Evolutionary conservation across 2,797 vertebrate species (phyloP).

Genomic region (Danionella dracula): DNA sequence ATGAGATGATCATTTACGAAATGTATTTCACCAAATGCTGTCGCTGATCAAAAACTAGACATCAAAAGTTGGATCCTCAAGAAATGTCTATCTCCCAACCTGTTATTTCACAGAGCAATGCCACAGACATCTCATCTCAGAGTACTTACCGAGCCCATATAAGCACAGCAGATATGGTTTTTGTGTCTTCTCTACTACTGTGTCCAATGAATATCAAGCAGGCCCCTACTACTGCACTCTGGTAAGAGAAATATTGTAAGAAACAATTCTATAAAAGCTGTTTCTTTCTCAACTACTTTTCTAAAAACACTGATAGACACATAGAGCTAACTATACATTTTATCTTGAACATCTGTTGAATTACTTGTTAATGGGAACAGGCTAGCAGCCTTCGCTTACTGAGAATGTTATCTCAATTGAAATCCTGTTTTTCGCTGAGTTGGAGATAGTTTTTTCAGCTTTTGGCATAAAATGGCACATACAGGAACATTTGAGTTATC

Average conservation of each 20-base stretch:
- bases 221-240: conserved; percentile 1
- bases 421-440: too few relatives aligned
- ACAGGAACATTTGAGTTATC: too few relatives aligned
- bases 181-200: conserved; percentile 9
- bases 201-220: conserved; percentile 31
- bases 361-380: too few relatives aligned
- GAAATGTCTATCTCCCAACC: neutral
- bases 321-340: too few relatives aligned
- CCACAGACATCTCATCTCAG: conserved; percentile 18
- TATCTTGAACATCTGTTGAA: too few relatives aligned
- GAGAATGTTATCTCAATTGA: too few relatives aligned
- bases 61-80: neutral
- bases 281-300: neutral
- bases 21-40: too few relatives aligned
- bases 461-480: too few relatives aligned
- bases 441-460: too few relatives aligned
- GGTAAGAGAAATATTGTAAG: neutral
- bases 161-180: conserved; percentile 8
- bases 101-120: conserved; percentile 18
- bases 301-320: neutral
- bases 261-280: neutral
- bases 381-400: too few relatives aligned
- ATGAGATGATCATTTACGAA: conserved; percentile 43
- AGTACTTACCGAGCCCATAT: conserved; percentile 4
- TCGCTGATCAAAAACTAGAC: neutral